Percentiles rank a stretch among this genome's conserved stretches.
phyloP scores from a whole-genome alignment of 2,797 vertebrate genomes.

The Graptemys geographica region DNA sequence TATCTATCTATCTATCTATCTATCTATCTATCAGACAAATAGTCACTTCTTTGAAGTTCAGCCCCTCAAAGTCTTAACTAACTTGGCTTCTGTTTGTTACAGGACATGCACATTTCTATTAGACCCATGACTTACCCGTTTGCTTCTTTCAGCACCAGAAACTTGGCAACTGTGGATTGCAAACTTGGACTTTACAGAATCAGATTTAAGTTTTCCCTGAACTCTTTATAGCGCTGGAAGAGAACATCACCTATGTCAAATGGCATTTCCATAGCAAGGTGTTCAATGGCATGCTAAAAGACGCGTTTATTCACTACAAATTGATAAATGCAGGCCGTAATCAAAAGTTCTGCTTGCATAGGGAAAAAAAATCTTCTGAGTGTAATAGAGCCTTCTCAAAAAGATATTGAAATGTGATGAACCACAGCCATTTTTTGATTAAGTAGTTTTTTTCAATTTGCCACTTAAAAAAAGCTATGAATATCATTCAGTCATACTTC shows the following conservation, averaged over 20 bases:
- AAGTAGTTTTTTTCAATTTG: slow-evolving; percentile 82
- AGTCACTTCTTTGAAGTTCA: neutral
- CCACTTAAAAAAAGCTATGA: slow-evolving; percentile 81
- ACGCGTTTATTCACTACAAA: slow-evolving; percentile 62
- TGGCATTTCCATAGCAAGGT: slow-evolving; percentile 48
- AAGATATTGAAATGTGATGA: slow-evolving; percentile 83
- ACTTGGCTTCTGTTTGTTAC: neutral
- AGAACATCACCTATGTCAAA: slow-evolving; percentile 39
- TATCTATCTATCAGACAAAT: no score
- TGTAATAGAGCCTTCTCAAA: slow-evolving; percentile 71
- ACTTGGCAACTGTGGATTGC: neutral
- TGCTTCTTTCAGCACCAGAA: neutral
- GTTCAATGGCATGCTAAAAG: slow-evolving; percentile 34
- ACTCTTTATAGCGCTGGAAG: slow-evolving; percentile 19
- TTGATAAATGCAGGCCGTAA: slow-evolving; percentile 75
- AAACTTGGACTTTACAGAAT: slow-evolving; percentile 38
- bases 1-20: no score
- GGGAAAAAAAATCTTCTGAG: slow-evolving; percentile 60
- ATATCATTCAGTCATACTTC: slow-evolving; percentile 78
- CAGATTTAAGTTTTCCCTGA: slow-evolving; percentile 43
- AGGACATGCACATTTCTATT: neutral
- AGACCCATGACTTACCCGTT: neutral
- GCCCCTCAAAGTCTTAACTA: neutral
- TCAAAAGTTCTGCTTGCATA: slow-evolving; percentile 75
- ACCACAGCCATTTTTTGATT: slow-evolving; percentile 79